Conservation (phyloP, 2,113 vertebrate species). For the Falcunculus frontatus region DNA sequence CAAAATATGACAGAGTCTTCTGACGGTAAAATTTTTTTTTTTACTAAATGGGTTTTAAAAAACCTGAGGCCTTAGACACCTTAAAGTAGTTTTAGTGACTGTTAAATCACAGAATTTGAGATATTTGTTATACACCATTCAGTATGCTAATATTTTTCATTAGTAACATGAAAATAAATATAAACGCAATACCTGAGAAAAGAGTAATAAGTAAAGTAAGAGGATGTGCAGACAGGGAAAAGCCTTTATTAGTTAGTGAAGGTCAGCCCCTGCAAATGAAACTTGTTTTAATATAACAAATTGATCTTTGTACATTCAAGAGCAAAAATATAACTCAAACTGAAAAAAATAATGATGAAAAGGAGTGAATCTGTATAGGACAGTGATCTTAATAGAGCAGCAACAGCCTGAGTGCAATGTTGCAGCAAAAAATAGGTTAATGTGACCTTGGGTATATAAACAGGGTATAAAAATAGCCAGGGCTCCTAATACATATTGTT, state of each 20-base stretch:
- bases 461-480: background rate
- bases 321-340: background rate
- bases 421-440: background rate
- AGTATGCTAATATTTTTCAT: background rate
- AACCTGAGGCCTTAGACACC: background rate
- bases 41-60: background rate
- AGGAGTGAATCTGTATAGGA: background rate
- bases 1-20: background rate
- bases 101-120: background rate
- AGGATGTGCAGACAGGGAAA: background rate
- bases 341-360: background rate
- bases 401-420: background rate
- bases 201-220: background rate
- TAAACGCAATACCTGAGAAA: background rate
- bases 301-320: background rate
- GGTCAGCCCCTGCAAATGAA: background rate
- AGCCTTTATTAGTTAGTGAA: background rate
- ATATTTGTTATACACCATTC: rapidly evolving
- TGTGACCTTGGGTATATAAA: background rate
- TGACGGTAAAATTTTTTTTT: background rate
- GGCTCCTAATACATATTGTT: background rate
- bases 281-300: background rate
- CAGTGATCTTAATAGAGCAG: background rate
- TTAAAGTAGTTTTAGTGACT: background rate
- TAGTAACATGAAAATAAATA: background rate